phyloP scores from a whole-genome alignment of 2,888 invertebrate species.

The Cosmia trapezina region DNA sequence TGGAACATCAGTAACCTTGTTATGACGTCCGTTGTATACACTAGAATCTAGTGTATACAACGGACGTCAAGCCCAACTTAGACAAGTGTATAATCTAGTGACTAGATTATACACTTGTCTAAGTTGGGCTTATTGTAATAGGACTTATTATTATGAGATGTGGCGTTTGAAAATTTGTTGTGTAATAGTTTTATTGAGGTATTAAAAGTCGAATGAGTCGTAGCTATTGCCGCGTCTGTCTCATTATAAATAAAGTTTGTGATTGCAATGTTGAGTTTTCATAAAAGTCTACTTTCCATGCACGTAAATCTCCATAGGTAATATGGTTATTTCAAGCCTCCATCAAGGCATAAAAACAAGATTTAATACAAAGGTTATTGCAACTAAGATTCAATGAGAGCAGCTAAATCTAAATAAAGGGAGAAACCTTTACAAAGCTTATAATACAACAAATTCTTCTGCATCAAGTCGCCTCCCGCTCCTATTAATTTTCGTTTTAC shows the following conservation, averaged over 20 bases:
- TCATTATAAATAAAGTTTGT: neutral
- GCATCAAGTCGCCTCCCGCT: conserved; percentile 41
- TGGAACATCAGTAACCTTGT: conserved; percentile 47
- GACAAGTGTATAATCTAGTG: too few relatives aligned
- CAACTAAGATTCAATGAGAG: neutral
- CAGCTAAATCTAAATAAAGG: conserved; percentile 23
- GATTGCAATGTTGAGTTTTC: neutral
- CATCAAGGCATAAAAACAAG: neutral
- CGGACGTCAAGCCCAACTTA: too few relatives aligned
- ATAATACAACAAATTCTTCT: conserved; percentile 52
- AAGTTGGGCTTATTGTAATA: conserved; percentile 15
- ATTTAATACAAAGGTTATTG: neutral
- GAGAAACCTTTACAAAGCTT: conserved; percentile 23
- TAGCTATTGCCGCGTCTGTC: neutral
- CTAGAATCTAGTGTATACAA: too few relatives aligned
- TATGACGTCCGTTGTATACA: conserved; percentile 35
- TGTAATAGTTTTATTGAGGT: conserved; percentile 4
- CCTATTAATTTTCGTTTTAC: conserved; percentile 68
- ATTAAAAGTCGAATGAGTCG: neutral
- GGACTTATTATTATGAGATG: conserved; percentile 9
- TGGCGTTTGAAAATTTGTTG: conserved; percentile 1
- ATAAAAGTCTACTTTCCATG: neutral
- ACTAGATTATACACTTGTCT: conserved; percentile 15
- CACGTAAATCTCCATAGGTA: neutral
- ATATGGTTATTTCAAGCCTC: neutral